A percentile compares a stretch with the other conserved stretches of the same genome.
Conservation (phyloP, 1,140 invertebrate genomes). For the Pteromalus puparum region DNA sequence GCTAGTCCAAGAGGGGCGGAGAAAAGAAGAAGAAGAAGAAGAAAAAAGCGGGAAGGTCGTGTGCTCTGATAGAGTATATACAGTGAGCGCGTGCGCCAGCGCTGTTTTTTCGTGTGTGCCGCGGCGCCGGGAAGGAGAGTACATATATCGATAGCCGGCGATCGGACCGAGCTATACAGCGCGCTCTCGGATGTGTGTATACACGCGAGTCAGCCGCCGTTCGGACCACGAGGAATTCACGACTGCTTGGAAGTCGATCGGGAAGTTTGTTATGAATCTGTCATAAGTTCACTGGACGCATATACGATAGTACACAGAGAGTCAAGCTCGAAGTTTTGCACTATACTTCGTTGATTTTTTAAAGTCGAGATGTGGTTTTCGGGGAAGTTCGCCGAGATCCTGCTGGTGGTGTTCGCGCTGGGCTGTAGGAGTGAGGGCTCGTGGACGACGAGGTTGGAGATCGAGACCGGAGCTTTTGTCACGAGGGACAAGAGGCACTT, state of each 20-base stretch:
- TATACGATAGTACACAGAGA: no score
- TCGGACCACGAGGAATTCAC: slow-evolving; percentile 16
- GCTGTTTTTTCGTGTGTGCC: slow-evolving; percentile 4
- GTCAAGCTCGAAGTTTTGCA: no score
- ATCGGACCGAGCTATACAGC: slow-evolving; percentile 23
- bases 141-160: slow-evolving; percentile 41
- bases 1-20: not conserved
- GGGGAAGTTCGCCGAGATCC: not conserved
- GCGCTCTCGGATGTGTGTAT: slow-evolving; percentile 28
- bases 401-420: not conserved
- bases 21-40: not conserved
- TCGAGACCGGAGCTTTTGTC: not conserved
- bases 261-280: slow-evolving; percentile 15
- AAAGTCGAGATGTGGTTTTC: slow-evolving; percentile 21
- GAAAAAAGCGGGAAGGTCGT: slow-evolving; percentile 19
- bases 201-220: not conserved
- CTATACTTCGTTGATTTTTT: no score
- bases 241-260: not conserved
- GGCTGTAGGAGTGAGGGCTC: not conserved
- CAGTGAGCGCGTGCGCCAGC: not conserved
- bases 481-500: slow-evolving; percentile 24
- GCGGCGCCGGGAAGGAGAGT: slow-evolving; percentile 35
- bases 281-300: not conserved
- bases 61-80: not conserved
- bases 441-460: not conserved